phyloP scores from a whole-genome alignment of 2,888 invertebrate genomes.

The Sclerodermus sp. region DNA sequence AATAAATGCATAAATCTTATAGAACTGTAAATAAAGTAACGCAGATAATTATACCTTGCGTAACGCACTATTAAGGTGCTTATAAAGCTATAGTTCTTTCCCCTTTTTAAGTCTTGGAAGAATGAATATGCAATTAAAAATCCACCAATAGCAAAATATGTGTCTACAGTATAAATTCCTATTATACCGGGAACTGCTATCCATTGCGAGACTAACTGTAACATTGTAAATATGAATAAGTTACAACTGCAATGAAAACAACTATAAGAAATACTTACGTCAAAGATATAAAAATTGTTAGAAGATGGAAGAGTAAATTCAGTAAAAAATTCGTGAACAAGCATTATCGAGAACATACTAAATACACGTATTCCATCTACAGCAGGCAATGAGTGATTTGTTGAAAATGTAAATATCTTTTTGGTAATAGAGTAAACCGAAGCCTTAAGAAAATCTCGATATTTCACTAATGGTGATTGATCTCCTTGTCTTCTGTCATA shows the following conservation, averaged over 20 bases:
- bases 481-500: background rate
- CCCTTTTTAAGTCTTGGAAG: background rate
- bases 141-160: slow-evolving; percentile 2
- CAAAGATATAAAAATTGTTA: background rate
- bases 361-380: background rate
- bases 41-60: background rate
- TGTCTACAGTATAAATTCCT: background rate
- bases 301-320: background rate
- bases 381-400: background rate
- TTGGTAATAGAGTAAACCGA: background rate
- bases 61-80: background rate
- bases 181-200: background rate
- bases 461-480: background rate
- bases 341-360: background rate
- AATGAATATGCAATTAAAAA: background rate
- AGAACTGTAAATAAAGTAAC: too few species aligned
- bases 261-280: background rate
- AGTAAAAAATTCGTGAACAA: background rate
- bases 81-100: background rate
- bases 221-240: background rate
- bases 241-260: too few species aligned
- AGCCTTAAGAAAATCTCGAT: background rate
- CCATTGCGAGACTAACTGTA: background rate
- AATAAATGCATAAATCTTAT: background rate
- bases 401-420: background rate